Conservation (phyloP, 2,113 vertebrate genomes). For the Syrrhaptes paradoxus region DNA sequence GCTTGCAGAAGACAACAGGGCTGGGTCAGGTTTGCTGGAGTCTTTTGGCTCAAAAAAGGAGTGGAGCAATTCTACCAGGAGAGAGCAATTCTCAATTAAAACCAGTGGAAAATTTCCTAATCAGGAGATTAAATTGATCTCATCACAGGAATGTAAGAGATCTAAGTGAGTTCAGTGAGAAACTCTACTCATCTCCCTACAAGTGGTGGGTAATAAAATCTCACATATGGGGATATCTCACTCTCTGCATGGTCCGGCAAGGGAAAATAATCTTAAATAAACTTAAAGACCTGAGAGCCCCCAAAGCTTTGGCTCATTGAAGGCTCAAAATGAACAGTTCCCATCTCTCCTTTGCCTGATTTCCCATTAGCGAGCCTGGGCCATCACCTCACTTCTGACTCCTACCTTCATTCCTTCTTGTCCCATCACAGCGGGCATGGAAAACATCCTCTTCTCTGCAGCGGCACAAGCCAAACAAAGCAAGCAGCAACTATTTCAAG, state of each 20-base stretch:
- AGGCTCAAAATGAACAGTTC: background rate
- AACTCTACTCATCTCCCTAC: background rate
- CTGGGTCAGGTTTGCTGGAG: background rate
- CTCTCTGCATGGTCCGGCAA: background rate
- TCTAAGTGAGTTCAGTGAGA: background rate
- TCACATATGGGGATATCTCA: background rate
- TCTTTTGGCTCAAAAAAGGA: background rate
- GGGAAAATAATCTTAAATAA: background rate
- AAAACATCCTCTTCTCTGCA: slow-evolving; percentile 3
- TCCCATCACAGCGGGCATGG: background rate
- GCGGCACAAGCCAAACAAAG: background rate
- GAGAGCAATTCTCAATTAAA: background rate
- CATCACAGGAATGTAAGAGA: background rate
- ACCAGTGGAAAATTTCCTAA: background rate
- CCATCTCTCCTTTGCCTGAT: background rate
- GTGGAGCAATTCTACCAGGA: background rate
- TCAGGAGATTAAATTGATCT: background rate
- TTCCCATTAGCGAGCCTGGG: background rate
- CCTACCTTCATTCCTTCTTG: background rate
- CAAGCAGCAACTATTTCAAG: background rate
- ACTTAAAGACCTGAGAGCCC: background rate
- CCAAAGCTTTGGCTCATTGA: background rate
- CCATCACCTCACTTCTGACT: background rate
- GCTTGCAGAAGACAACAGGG: background rate
- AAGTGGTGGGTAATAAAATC: background rate